phyloP scores from a whole-genome alignment of 2,888 invertebrate genomes.

The Clitarchus hookeri region DNA sequence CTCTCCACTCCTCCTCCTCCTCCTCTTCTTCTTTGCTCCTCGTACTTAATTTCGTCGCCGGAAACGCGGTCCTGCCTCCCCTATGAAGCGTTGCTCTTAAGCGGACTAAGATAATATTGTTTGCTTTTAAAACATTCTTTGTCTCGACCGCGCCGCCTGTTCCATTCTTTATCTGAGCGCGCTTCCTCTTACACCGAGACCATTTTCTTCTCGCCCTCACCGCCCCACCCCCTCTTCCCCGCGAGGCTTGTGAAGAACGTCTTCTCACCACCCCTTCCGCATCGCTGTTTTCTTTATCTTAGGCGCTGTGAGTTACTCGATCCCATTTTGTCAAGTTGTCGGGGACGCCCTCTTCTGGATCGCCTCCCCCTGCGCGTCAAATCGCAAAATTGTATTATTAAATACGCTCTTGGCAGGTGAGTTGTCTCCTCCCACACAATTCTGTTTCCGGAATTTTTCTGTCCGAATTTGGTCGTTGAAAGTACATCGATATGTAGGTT shows the following conservation, averaged over 20 bases:
- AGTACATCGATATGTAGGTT: no score
- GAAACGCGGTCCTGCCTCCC: background rate
- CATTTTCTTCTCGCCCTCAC: background rate
- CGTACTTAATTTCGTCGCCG: conserved; percentile 12
- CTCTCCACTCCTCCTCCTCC: background rate
- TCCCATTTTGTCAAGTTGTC: background rate
- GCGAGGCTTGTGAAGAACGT: background rate
- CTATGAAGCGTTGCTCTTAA: conserved; percentile 29
- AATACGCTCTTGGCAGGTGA: no score
- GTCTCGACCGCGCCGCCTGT: conserved; percentile 24
- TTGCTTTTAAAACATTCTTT: conserved; percentile 40
- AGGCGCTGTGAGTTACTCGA: background rate
- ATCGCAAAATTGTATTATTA: no score
- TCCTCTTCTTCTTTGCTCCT: background rate
- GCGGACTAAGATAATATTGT: conserved; percentile 37
- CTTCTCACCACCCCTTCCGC: background rate
- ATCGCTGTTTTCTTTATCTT: conserved; percentile 2
- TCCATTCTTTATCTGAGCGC: background rate
- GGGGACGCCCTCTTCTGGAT: background rate
- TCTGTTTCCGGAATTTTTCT: no score
- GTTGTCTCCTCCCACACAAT: no score
- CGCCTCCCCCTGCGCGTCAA: no score
- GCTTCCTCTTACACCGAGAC: background rate
- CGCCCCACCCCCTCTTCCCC: background rate
- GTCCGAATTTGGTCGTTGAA: no score